Base-by-base conservation (phyloP, 1,140 invertebrate genomes). In the Elysia chlorotica region DNA sequence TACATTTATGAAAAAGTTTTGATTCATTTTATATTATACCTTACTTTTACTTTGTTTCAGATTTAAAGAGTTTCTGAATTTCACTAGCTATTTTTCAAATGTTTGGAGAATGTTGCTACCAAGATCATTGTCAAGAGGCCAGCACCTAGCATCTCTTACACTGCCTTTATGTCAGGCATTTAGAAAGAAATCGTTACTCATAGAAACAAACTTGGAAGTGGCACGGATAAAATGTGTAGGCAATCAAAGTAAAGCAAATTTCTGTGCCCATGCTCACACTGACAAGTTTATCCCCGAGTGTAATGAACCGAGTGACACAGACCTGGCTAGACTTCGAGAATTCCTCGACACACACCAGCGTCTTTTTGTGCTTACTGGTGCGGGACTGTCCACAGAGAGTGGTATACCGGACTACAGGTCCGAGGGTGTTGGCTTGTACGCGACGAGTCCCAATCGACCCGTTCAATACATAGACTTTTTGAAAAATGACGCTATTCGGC, bases 321-420 rank as follows among this genome's bases (percentile, higher is more conserved):
- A 95, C 73, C 84, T 94, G 41, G 78, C 90, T 57, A 86, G 83
- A 59, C 82, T 96, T 1, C 88, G 90, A 80, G 86, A 91, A 28
- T 95, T 95, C 83, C 79, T 96, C 3, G n/a, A 74, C 21, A 71
- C 87, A 17, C 74, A 84, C 90, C 62, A 74, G 14, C 74, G 78
- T 41, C 66, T 89, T 17, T 79, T 95, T 59, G 89, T 96, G 56
- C 78, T 98, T 61, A 96, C 95, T 56, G 97, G 97, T 38, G 96
- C 96, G 76, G 96, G 96, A 66, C 92, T 99, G 80, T 99, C 96
- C 31, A 99, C 96, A 21, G 96, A 98, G 91, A 91, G 90, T 88
- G 96, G 97, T 74, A 96, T 97, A 80, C 95, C 95, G 33, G 85
- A 98, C 87, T 99, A 99, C 84, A 91, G 96, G 76, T 98, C 96